These are phyloP conservation scores for Pissodes strobi DNA, from an alignment of 1,140 invertebrate genomes.

Conservation along the genomic window DNA sequence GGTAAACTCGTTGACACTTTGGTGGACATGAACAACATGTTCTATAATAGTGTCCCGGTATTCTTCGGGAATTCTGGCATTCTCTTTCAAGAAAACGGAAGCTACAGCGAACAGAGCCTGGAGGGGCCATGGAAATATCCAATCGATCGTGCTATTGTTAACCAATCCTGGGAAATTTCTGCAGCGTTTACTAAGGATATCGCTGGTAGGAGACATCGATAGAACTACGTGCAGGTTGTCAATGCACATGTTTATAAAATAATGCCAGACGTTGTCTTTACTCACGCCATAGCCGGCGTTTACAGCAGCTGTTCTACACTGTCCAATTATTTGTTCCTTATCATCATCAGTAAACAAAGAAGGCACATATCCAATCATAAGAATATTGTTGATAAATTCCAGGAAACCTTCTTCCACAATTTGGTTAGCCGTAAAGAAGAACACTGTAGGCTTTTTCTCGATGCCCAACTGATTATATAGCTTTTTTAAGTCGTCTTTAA, in stretches of 20 bases:
- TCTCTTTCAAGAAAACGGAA: constrained; percentile 72
- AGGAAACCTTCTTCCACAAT: constrained; percentile 79
- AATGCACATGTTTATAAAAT: constrained; percentile 75
- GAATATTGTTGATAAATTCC: constrained; percentile 88
- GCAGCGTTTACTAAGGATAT: constrained; percentile 78
- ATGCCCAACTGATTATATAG: constrained; percentile 77
- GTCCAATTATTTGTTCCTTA: constrained; percentile 75
- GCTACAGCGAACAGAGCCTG: constrained; percentile 87
- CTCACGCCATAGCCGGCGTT: constrained; percentile 70
- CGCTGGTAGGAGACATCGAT: constrained; percentile 86
- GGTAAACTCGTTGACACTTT: constrained; percentile 71
- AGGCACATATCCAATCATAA: constrained; percentile 81
- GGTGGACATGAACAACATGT: constrained; percentile 84
- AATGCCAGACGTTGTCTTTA: constrained; percentile 82
- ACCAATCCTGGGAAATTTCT: constrained; percentile 90
- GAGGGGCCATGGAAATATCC: constrained; percentile 90
- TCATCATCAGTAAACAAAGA: constrained; percentile 85
- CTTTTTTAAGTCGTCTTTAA: constrained; percentile 84
- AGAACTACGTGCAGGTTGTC: constrained; percentile 88
- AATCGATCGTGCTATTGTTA: constrained; percentile 92
- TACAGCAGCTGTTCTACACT: constrained; percentile 68
- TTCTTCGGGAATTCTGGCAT: constrained; percentile 51
- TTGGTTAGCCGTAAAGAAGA: constrained; percentile 83
- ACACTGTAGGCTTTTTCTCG: constrained; percentile 77
- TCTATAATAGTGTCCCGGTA: constrained; percentile 69